phyloP scores from a whole-genome alignment of 1,140 invertebrate species.

The Apis cerana region DNA sequence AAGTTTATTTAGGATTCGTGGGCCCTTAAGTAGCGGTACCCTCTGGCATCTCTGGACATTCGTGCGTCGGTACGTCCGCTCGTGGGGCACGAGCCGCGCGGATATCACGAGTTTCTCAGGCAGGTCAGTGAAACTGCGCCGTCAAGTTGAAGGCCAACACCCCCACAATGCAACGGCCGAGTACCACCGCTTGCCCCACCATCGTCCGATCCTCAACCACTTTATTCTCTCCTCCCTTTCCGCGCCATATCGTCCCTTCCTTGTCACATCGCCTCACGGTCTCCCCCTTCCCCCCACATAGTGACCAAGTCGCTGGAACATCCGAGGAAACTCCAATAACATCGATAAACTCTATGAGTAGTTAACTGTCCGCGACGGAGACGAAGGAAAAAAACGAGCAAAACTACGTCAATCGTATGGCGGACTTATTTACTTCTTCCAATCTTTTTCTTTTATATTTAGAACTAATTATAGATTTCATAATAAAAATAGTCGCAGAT shows the following conservation, averaged over 20 bases:
- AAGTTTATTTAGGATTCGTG: slow-evolving; percentile 61
- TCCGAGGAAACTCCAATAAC: slow-evolving; percentile 73
- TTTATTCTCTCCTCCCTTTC: slow-evolving; percentile 49
- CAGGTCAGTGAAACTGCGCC: slow-evolving; percentile 82
- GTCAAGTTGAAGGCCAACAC: slow-evolving; percentile 83
- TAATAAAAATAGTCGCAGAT: not conserved
- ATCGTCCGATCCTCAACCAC: slow-evolving; percentile 56
- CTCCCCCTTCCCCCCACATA: not conserved
- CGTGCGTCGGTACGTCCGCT: slow-evolving; percentile 43
- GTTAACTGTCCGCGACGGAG: not conserved
- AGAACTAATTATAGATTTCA: not conserved
- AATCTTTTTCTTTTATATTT: not conserved
- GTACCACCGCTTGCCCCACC: slow-evolving; percentile 57
- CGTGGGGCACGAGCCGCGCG: slow-evolving; percentile 68
- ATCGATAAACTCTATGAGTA: slow-evolving; percentile 66
- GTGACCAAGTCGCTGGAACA: slow-evolving; percentile 52
- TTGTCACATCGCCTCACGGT: slow-evolving; percentile 4
- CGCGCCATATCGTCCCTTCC: slow-evolving; percentile 22
- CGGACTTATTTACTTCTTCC: not conserved
- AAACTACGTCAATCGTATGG: not conserved
- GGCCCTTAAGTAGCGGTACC: slow-evolving; percentile 65
- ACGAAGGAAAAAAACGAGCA: not conserved
- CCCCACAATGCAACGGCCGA: slow-evolving; percentile 81
- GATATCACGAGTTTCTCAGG: slow-evolving; percentile 80
- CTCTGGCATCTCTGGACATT: slow-evolving; percentile 52